Evolutionary conservation across 2,888 invertebrate genomes (phyloP), one percentile per base, ranked within the genome.

Genomic region (Drosophila austrosaltans): DNA sequence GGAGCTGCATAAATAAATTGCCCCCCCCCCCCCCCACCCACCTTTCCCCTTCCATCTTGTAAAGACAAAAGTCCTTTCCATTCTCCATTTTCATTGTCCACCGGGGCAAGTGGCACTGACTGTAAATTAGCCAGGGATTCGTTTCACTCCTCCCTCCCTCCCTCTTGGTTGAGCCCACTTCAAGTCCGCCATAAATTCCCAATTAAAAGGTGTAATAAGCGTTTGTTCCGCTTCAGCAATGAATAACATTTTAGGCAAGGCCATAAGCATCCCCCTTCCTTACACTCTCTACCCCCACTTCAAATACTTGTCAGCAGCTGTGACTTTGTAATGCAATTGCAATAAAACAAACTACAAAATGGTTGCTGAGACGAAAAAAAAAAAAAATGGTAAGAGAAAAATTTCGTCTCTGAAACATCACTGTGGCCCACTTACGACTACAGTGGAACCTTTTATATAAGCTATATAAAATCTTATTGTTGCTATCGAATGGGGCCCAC

Each of bases 191-290:
- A 75, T 75, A 69, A 77, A 76, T 76, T 72, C 66, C 61, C 76
- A 78, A 78, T 78, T 78, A 78, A 76, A 78, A 78, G 76, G 72
- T 65, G 78, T 78, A 78, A 78, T 78, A 78, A 78, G 78, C 68
- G 76, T 78, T 78, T 75, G 76, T 78, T 72, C 75, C 75, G 75
- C 78, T 65, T 53, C 65, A 58, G 69, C 75, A 59, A 75, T 69
- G 77, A 72, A 78, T 78, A 76, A 72, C 69, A 75, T 70, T 78
- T 72, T 54, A 36, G 63, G 72, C 22, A 44, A 53, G 48, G 36
- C 44, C 40, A 63, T 56, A 39, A 6, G 53, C n/a, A 30, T 25
- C 2, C 30, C 54, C 30, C 6, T n/a, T 20, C 59, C 16, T 25
- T 25, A 3, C 2, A 25, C 39, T 53, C 6, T 42, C 30, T 7